Conservation (phyloP, 2,888 invertebrate species). For the Ptychoptera albimana region DNA sequence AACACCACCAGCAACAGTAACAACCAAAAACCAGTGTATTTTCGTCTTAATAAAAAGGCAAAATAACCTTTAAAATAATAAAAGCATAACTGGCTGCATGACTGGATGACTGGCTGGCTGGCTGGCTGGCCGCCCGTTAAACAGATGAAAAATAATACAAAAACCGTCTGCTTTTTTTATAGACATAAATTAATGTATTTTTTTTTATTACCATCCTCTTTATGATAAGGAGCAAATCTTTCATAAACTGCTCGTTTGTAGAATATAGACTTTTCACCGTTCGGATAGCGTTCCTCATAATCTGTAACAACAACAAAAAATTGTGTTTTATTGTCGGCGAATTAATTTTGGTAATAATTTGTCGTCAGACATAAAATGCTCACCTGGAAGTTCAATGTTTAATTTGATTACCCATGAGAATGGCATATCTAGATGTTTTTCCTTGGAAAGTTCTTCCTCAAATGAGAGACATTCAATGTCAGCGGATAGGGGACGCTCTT, state of each 20-base stretch:
- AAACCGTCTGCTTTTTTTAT: too few species aligned
- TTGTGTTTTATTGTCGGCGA: neutral
- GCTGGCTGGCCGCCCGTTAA: too few species aligned
- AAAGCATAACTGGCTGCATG: too few species aligned
- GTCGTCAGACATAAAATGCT: slow-evolving; percentile 30
- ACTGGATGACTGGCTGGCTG: too few species aligned
- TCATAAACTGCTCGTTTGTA: slow-evolving; percentile 64
- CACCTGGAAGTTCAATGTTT: slow-evolving; percentile 29
- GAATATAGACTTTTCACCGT: slow-evolving; percentile 44
- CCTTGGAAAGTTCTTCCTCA: slow-evolving; percentile 30
- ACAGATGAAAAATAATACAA: too few species aligned
- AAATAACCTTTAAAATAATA: too few species aligned
- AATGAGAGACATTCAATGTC: slow-evolving; percentile 33
- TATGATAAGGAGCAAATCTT: slow-evolving; percentile 59
- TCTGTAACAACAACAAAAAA: slow-evolving; percentile 32
- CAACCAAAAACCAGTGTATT: too few species aligned
- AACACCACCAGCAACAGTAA: too few species aligned
- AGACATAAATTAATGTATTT: slow-evolving; percentile 9
- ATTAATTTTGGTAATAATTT: neutral
- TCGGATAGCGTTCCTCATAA: slow-evolving; percentile 56
- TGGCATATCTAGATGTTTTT: slow-evolving; percentile 65
- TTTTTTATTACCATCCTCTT: slow-evolving; percentile 43
- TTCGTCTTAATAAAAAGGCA: too few species aligned
- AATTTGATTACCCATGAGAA: slow-evolving; percentile 56
- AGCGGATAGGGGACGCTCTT: slow-evolving; percentile 23